Evolutionary conservation across 2,113 vertebrate species (phyloP).

Genomic region (Hemichromis elongatus): DNA sequence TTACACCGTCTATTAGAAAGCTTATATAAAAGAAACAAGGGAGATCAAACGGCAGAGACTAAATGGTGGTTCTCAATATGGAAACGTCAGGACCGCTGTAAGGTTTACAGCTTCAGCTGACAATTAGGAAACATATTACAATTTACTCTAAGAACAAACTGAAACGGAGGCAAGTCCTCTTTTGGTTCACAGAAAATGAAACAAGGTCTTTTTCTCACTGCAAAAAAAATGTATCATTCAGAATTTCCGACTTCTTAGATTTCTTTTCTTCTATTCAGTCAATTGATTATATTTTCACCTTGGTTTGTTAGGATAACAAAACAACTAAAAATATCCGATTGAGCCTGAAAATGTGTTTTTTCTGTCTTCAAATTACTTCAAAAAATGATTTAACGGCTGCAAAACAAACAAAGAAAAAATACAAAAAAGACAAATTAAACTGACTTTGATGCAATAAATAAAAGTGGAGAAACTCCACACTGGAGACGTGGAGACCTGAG

Average conservation of each 20-base stretch:
- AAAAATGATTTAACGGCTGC: neutral
- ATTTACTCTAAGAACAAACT: neutral
- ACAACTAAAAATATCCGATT: neutral
- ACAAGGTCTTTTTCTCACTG: neutral
- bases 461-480: neutral
- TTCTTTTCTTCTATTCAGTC: neutral
- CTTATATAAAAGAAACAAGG: neutral
- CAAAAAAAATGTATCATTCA: neutral
- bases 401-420: neutral
- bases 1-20: neutral
- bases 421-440: neutral
- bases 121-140: neutral
- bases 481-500: neutral
- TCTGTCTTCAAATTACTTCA: neutral
- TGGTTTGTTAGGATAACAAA: neutral
- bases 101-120: neutral
- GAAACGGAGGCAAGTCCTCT: neutral
- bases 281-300: neutral
- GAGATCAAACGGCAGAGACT: neutral
- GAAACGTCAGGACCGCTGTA: neutral
- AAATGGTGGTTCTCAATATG: fast-evolving
- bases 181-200: neutral
- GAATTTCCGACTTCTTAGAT: neutral
- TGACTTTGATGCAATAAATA: neutral
- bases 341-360: neutral